Base-by-base conservation (phyloP, 2,113 vertebrate genomes). In the Cynocephalus volans region DNA sequence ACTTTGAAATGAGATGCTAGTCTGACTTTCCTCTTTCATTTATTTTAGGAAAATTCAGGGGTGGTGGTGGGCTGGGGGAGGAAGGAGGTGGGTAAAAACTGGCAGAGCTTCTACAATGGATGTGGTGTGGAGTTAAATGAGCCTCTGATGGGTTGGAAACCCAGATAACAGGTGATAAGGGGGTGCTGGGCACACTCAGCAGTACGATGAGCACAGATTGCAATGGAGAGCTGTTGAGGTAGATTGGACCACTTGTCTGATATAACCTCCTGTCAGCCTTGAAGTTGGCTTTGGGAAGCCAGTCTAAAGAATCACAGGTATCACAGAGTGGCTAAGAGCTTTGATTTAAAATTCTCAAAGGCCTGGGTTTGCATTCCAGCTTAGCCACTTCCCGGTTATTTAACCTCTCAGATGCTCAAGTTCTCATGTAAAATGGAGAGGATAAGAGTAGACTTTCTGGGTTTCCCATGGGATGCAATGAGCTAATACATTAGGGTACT, bases 41-140 rank as follows among this genome's bases (percentile, higher is more conserved):
- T 93, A 89, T 92, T 97, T 93, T 70, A 72, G 79, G 83, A 65
- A 54, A 80, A 92, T 76, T 18, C n/a, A 75, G 84, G 62, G 33
- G 33, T 23, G 69, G 41, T n/a, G 31, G 54, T 36, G 19, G 28
- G 58, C 45, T 52, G 8, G 28, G 60, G 41, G 31, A 26, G 54
- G 10, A 3, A 3, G 19, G 18, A 60, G 28, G 23, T 24, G 1
- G 17, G n/a, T 26, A 13, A 41, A 86, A 72, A 33, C 6, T 33
- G 33, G 26, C 60, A 56, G 31, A 79, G 56, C 12, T 52, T 94
- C 75, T 77, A 12, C 26, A 89, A 45, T 41, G 52, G 48, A 75
- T 84, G 14, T 3, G 8, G 8, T 33, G 1, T 70, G 18, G 14
- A 48, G 92, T 79, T 85, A 36, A 92, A 67, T 93, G 31, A 48